Evolutionary conservation across 2,113 vertebrate genomes (phyloP), one percentile per base, ranked within the genome.

Genomic region (Pollimyrus isidori): DNA sequence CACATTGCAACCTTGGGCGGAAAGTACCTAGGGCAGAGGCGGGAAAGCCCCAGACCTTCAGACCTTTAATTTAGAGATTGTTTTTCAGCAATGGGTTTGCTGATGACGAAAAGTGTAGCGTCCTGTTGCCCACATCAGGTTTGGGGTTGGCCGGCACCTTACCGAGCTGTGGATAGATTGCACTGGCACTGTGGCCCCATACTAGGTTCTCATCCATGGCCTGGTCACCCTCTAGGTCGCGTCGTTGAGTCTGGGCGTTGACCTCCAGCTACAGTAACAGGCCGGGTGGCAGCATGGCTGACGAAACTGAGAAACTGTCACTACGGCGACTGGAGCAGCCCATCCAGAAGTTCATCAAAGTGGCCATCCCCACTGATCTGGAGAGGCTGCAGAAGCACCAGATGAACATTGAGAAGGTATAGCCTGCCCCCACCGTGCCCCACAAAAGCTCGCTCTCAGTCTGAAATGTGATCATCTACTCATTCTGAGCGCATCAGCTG

Each of bases 361-460:
- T 98, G 93, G 98, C 97, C 90, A 95, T 99, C 89, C 98, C 98
- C 91, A 99, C 98, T 39, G 98, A 99, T 93, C 94, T 99, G 95
- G 98, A 99, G 90, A 96, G 98, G 90, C 95, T 99, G 92, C 96
- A 97, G 91, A 98, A 98, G 91, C 98, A 99, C 93, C 98, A 98
- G 92, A 96, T 96, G 95, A 99, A 99, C 94, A 99, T 99, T 92
- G 96, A 98, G 92, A 99, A 99, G 98, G 98, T 98, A 93, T 91
- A 88, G 86, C 39, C 82, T 9, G 48, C 69, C 76, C 69, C 0
- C 17, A 42, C 35, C 84, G n/a, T 5, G 15, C n/a, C 85, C 85
- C 49, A 52, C n/a, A 52, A 52, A 53, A 87, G 10, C 48, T 30
- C 23, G 17, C 42, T 13, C 2, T 23, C 45, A 13, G 23, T 50